A percentile compares a stretch with the other conserved stretches of the same genome.
Evolutionary conservation across 2,113 vertebrate genomes (phyloP).

Genomic region (Chaenocephalus aceratus): DNA sequence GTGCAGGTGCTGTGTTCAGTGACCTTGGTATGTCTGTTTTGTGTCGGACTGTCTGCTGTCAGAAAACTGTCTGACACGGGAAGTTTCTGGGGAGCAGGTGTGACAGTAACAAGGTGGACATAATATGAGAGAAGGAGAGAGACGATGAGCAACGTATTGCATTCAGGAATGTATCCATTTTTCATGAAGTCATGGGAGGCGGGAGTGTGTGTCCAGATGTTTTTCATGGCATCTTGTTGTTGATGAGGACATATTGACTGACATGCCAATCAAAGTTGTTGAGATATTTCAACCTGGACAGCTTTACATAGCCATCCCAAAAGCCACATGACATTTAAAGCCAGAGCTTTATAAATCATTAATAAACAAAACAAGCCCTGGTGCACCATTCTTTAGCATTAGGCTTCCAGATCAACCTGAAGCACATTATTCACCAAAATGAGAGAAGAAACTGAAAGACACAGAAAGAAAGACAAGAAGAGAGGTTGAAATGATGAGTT

Average conservation of each 20-base stretch:
- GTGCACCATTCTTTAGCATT: neutral
- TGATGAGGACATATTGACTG: too few relatives aligned
- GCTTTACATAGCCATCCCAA: neutral
- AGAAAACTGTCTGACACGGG: slow-evolving; percentile 48
- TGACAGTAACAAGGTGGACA: slow-evolving; percentile 65
- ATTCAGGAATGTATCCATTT: neutral
- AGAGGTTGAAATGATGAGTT: too few relatives aligned
- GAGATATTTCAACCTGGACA: neutral
- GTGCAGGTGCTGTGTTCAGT: slow-evolving; percentile 29
- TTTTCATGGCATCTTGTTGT: neutral
- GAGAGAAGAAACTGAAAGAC: neutral
- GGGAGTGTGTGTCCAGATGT: neutral
- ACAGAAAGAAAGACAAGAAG: neutral
- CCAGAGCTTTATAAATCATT: neutral
- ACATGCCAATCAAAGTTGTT: neutral
- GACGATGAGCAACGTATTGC: neutral
- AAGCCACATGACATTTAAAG: neutral
- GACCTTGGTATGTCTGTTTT: slow-evolving; percentile 31
- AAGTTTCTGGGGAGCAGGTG: slow-evolving; percentile 73
- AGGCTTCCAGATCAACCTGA: too few relatives aligned
- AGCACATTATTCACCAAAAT: too few relatives aligned
- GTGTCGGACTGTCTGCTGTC: slow-evolving; percentile 48
- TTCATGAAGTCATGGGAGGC: neutral
- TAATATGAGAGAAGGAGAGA: neutral
- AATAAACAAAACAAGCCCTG: neutral